These are phyloP conservation scores for Litocranius walleri DNA, from an alignment of 2,113 vertebrate species.

Conservation along the genomic window DNA sequence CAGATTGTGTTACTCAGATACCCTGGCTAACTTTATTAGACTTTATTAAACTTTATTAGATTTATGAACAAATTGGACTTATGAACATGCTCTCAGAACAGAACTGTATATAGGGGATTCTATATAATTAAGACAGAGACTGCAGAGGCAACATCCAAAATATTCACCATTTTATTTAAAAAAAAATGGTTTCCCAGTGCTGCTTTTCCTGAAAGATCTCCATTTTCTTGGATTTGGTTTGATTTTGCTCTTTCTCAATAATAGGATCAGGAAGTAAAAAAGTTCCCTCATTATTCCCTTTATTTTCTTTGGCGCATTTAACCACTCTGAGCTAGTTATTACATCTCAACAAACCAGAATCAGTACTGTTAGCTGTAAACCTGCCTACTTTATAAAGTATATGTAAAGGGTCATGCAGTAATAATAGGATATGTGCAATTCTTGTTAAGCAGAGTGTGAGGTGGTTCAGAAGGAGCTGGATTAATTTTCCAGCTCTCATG, in stretches of 20 bases:
- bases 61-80: background rate
- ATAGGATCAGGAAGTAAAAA: background rate
- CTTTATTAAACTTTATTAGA: background rate
- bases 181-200: background rate
- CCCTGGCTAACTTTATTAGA: background rate
- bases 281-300: background rate
- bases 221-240: background rate
- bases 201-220: background rate
- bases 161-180: background rate
- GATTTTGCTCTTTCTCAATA: background rate
- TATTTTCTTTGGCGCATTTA: background rate
- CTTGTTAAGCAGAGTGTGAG: background rate
- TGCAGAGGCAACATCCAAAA: background rate
- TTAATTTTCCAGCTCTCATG: background rate
- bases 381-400: background rate
- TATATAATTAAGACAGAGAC: background rate
- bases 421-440: background rate
- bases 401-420: background rate
- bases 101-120: background rate
- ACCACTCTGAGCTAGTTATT: background rate
- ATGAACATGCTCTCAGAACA: background rate
- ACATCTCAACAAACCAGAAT: slow-evolving; percentile 1
- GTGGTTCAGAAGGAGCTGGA: background rate
- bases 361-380: background rate
- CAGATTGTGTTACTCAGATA: background rate